Percentiles rank a stretch among this genome's conserved stretches.
Conservation (phyloP, 2,113 vertebrate species). For the Platysternon megacephalum region DNA sequence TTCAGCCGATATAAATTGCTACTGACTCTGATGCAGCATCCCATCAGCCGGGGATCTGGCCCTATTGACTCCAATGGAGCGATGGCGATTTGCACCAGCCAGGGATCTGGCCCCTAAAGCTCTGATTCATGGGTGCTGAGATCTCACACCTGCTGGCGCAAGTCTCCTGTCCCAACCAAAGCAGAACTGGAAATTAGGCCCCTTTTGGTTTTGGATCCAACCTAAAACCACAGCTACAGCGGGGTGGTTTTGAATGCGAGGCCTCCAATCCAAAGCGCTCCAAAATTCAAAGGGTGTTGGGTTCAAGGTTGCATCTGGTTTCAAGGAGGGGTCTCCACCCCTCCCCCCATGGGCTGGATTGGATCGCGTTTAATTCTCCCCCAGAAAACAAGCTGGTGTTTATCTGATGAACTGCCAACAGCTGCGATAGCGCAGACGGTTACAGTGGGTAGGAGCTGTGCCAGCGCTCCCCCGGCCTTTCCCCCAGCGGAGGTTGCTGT, state of each 20-base stretch:
- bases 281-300: neutral
- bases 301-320: neutral
- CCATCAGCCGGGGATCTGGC: neutral
- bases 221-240: neutral
- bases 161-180: neutral
- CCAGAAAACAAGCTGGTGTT: neutral
- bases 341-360: neutral
- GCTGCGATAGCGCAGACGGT: neutral
- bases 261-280: neutral
- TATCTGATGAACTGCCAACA: neutral
- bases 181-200: neutral
- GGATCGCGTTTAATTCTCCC: neutral
- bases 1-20: neutral
- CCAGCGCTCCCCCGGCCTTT: neutral
- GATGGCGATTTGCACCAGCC: neutral
- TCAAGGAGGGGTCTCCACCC: neutral
- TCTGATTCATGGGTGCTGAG: neutral
- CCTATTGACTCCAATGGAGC: neutral
- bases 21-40: neutral
- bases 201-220: neutral
- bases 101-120: neutral
- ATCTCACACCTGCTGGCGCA: neutral
- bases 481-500: neutral
- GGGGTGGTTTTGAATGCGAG: neutral
- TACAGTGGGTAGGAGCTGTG: neutral